Evolutionary conservation across 1,140 invertebrate species (phyloP).

Genomic region (Cyclargus thomasi): DNA sequence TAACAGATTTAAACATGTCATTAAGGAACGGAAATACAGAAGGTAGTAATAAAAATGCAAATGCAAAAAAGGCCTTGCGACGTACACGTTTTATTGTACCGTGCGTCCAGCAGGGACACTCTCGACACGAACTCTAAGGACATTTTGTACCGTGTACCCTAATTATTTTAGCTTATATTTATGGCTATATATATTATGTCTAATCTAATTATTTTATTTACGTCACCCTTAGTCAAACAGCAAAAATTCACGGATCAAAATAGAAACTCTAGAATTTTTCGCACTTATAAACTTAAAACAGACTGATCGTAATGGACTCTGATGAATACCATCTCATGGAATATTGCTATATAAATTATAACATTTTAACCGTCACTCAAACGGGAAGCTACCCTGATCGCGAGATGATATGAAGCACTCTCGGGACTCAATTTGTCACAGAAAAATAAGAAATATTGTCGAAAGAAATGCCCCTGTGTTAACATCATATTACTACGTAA

Average conservation of each 20-base stretch:
- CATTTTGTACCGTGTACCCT: background rate
- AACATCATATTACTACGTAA: slow-evolving; percentile 3
- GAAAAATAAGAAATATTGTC: slow-evolving; percentile 12
- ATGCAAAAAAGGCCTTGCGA: slow-evolving; percentile 8
- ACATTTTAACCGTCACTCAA: slow-evolving; percentile 3
- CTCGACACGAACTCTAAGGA: background rate
- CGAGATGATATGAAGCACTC: slow-evolving; percentile 16
- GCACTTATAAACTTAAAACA: no score
- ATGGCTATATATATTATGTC: no score
- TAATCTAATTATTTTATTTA: no score
- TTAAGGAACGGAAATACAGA: slow-evolving; percentile 14
- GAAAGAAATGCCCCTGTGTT: slow-evolving; percentile 7
- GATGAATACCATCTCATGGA: no score
- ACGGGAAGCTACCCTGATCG: background rate
- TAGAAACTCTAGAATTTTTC: no score
- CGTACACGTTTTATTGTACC: background rate
- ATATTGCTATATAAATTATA: background rate
- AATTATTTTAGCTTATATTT: no score
- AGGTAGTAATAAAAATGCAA: slow-evolving; percentile 11
- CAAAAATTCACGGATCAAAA: no score
- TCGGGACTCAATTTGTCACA: slow-evolving; percentile 17
- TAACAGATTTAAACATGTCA: background rate
- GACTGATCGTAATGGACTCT: no score
- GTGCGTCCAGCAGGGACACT: background rate
- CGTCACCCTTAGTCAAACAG: no score